Base-by-base conservation (phyloP, 2,797 vertebrate species). In the Leucoraja ocellata region DNA sequence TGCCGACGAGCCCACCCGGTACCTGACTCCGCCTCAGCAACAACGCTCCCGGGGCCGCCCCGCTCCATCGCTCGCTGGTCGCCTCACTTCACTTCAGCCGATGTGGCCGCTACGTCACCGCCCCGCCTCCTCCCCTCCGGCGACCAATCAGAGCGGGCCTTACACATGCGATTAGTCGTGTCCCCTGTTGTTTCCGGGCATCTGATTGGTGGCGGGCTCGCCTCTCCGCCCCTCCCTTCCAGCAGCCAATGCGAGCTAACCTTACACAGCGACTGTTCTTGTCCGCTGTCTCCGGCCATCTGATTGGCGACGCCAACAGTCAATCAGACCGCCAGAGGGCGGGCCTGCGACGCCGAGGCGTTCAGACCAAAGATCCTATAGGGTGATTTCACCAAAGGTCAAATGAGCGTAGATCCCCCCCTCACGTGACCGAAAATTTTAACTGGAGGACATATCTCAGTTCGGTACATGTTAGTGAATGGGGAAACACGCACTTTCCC, bases 31-130 rank as follows among this genome's bases (percentile, higher is more conserved):
- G 39, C 39, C 23, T 58, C 25, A 58, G 28, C 68, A n/a, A 39
- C 90, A 2, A 16, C 14, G 39, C 23, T 92, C 71, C 71, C 4
- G 7, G 13, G 11, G 23, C 6, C 23, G 13, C 36, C 18, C 46
- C 86, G n/a, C 86, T 90, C 90, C 68, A 54, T 54, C 90, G 4
- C 13, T 1, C 39, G 23, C 39, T 58, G 71, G 28, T 63, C 71
- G 28, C 46, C 39, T 74, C 71, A 10, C 73, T 25, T 74, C 71
- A 21, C n/a, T 68, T 74, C 39, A 92, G 71, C 90, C 23, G 90
- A 76, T 74, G 90, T 92, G 90, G 39, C 71, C 71, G 23, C 39
- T 4, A 76, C 90, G 90, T 92, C 90, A 92, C n/a, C 90, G 13
- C 25, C 63, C 28, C 63, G 21, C n/a, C 86, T 18, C 58, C 46